Base-by-base conservation (phyloP, 2,888 invertebrate species). In the Orthosia gothica region DNA sequence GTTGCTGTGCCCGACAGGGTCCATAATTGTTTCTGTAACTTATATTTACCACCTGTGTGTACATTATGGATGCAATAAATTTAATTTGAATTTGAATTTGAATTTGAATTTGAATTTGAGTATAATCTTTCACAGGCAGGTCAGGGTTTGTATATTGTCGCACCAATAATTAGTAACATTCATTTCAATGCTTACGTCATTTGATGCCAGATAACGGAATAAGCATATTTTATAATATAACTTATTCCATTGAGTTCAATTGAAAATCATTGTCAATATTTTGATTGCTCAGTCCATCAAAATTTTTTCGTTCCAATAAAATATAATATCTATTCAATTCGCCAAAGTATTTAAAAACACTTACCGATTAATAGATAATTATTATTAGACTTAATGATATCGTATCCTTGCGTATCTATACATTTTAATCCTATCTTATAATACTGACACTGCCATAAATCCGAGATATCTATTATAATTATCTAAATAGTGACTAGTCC, bases 351-450 rank as follows among this genome's bases (percentile, higher is more conserved):
- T 26, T 26, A 40, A 26, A 3, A 16, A 16, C 55, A 45, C 11
- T 13, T 20, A 18, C 23, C 13, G 13, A n/a, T 15, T 20, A 55
- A 55, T 61, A 55, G 15, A 18, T 12, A 47, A 52, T 47, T 15
- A 65, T 45, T 26, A 26, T 15, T 52, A 15, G 1, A 13, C 23
- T 23, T 40, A 16, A 15, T 18, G 40, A 16, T 7, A 61, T 69
- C 5, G 52, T 47, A 23, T 52, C 47, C n/a, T 64, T 64, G 13
- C 1, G 0, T 57, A 40, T 73, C 13, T 40, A 11, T 40, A 74
- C n/a, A 50, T 74, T 74, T 65, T 65, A 76, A 74, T 76, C 66
- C 11, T 23, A 16, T 3, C 5, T 40, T 45, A 59, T 74, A n/a
- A 58, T 20, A 45, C 15, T 26, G n/a, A 3, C 13, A 64, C 55